A percentile compares a stretch with the other conserved stretches of the same genome.
Evolutionary conservation across 2,797 vertebrate genomes (phyloP).

Genomic region (Halcyon leucocephala): DNA sequence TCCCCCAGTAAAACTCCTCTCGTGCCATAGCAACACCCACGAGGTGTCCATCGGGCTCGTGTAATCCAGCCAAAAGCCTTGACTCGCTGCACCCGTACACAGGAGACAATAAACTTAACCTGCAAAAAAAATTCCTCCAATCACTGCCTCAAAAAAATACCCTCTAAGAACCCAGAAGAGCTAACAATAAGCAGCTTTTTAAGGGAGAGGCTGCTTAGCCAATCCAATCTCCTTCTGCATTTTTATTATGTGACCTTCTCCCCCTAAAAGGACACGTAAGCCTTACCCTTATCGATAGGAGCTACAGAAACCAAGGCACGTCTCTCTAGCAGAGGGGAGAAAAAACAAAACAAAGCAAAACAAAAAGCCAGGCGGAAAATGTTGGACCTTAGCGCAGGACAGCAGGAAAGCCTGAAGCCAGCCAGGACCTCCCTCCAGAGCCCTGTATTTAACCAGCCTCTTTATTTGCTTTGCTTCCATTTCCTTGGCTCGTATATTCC

Average conservation of each 20-base stretch:
- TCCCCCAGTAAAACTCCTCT: neutral
- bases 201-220: neutral
- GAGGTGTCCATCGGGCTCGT: neutral
- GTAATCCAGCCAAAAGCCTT: neutral
- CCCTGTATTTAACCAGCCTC: neutral
- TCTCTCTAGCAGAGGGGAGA: neutral
- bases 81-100: neutral
- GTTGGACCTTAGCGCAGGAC: neutral
- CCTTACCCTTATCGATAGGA: neutral
- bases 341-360: neutral
- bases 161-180: neutral
- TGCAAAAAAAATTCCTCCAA: neutral
- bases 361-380: neutral
- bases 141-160: neutral
- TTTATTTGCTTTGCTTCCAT: constrained; percentile 14
- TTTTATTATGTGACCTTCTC: neutral
- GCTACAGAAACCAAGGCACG: neutral
- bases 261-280: neutral
- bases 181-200: neutral
- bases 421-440: neutral
- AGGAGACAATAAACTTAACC: neutral
- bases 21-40: neutral
- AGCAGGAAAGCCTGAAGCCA: neutral
- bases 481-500: neutral
- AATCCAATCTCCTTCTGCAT: neutral